Percentiles rank a stretch among this genome's conserved stretches.
These are phyloP conservation scores for Steinernema khuongi DNA, from an alignment of 1,140 invertebrate genomes.

Conservation along the genomic window DNA sequence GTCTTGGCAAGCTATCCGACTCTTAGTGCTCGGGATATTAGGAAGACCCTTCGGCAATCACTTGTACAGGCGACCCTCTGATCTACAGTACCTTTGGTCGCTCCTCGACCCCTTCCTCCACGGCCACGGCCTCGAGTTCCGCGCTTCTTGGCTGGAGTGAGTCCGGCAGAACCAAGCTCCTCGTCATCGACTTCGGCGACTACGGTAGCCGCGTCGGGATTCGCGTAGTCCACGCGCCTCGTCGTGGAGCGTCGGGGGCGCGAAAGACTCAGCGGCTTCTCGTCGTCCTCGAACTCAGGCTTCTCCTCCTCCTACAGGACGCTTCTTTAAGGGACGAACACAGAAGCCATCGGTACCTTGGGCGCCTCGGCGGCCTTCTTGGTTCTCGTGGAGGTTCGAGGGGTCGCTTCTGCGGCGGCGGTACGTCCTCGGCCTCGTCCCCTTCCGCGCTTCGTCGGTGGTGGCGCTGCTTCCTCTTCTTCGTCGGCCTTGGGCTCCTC, in stretches of 20 bases:
- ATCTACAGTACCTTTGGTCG: background rate
- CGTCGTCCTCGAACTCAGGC: background rate
- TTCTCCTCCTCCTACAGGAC: background rate
- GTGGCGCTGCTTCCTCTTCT: background rate
- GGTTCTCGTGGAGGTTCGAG: conserved; percentile 20
- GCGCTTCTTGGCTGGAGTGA: background rate
- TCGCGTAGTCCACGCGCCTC: conserved; percentile 43
- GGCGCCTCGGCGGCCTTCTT: conserved; percentile 1
- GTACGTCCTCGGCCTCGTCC: conserved; percentile 25
- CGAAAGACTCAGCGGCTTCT: conserved; percentile 31
- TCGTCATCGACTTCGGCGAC: conserved; percentile 41
- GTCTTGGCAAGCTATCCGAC: too few species aligned
- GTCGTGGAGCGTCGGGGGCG: conserved; percentile 43
- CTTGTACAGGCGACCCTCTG: background rate
- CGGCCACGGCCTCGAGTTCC: conserved; percentile 24
- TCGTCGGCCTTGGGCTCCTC: conserved; percentile 17
- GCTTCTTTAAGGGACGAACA: background rate
- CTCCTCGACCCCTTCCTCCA: conserved; percentile 23
- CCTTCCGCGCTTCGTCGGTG: conserved; percentile 16
- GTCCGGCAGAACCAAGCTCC: conserved; percentile 31
- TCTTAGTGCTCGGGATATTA: too few species aligned
- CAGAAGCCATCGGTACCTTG: background rate
- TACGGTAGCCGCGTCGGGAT: conserved; percentile 44
- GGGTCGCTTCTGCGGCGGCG: conserved; percentile 21
- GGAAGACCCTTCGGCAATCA: too few species aligned